Conservation (phyloP, 1,140 invertebrate genomes). For the Trachymyrmex cornetzi region DNA sequence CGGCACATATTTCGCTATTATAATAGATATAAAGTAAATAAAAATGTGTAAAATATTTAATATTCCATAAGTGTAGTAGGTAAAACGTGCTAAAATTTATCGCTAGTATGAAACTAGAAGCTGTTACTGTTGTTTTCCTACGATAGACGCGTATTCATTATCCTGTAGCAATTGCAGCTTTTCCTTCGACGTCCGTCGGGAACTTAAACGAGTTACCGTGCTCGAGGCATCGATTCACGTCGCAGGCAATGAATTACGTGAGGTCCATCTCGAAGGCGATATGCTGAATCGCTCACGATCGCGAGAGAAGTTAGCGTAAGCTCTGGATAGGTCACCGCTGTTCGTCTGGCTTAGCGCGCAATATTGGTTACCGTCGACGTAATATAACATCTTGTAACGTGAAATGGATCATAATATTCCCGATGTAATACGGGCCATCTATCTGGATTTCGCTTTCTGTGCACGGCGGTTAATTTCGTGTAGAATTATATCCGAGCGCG, state of each 20-base stretch:
- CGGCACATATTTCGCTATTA: constrained; percentile 11
- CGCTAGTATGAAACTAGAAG: not conserved
- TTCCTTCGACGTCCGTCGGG: constrained; percentile 46
- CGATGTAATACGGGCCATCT: constrained; percentile 75
- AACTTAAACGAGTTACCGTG: constrained; percentile 64
- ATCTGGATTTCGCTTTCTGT: constrained; percentile 73
- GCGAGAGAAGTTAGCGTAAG: constrained; percentile 69
- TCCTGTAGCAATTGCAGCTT: constrained; percentile 45
- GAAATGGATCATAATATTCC: constrained; percentile 79
- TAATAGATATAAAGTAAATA: not conserved
- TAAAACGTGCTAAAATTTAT: constrained; percentile 9
- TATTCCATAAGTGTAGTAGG: not conserved
- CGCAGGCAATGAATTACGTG: constrained; percentile 70
- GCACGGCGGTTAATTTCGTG: constrained; percentile 72
- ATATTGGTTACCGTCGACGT: constrained; percentile 76
- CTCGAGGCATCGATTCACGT: constrained; percentile 51
- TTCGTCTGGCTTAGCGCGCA: constrained; percentile 78
- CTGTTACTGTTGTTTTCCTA: constrained; percentile 9
- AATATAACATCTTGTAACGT: constrained; percentile 78
- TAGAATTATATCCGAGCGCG: constrained; percentile 62
- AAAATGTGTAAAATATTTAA: constrained; percentile 6
- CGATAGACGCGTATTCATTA: constrained; percentile 50
- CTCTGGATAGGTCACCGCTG: constrained; percentile 62
- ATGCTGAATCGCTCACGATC: constrained; percentile 72
- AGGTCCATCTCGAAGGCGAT: constrained; percentile 72